A percentile compares a stretch with the other conserved stretches of the same genome.
Conservation (phyloP, 2,113 vertebrate genomes). For the Psophia crepitans region DNA sequence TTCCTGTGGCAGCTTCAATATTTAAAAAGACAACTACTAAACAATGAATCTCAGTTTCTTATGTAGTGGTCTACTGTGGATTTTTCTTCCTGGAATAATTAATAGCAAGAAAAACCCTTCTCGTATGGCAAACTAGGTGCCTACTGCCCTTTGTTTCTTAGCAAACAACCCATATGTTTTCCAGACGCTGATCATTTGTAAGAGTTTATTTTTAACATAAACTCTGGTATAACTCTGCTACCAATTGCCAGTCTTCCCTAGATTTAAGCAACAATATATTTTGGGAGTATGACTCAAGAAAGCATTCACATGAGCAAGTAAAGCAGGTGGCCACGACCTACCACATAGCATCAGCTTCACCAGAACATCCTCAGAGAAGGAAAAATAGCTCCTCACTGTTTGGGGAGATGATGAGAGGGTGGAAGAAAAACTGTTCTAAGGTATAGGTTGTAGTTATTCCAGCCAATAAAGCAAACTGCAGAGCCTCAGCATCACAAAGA, state of each 20-base stretch:
- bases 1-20: not conserved
- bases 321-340: constrained; percentile 44
- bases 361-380: not conserved
- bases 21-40: not conserved
- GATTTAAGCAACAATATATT: constrained; percentile 43
- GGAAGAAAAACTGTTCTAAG: not conserved
- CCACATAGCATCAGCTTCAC: not conserved
- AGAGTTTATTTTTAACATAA: not conserved
- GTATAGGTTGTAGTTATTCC: not conserved
- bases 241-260: not conserved
- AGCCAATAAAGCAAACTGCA: not conserved
- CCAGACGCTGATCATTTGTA: not conserved
- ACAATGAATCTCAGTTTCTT: not conserved
- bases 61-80: not conserved
- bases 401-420: not conserved
- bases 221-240: not conserved
- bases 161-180: not conserved
- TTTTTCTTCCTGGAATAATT: not conserved
- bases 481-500: not conserved
- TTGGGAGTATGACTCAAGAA: constrained; percentile 51
- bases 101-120: not conserved
- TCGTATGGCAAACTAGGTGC: not conserved
- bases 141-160: not conserved
- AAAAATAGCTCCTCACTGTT: constrained; percentile 12
- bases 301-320: constrained; percentile 35